Evolutionary conservation across 2,888 invertebrate genomes (phyloP).

Genomic region (Euphydryas editha): DNA sequence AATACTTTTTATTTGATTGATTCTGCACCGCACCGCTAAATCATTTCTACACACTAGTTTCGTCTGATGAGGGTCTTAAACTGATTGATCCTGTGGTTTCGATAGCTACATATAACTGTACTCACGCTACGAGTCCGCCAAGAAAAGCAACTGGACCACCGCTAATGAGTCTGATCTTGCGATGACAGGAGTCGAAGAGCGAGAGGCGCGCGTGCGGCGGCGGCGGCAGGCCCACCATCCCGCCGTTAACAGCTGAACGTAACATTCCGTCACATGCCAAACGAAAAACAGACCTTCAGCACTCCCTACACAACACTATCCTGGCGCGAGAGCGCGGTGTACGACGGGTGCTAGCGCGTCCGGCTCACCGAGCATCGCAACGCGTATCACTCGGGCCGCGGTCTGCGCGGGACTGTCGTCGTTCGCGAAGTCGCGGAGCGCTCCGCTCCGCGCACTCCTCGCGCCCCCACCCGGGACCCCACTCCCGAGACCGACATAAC

Average conservation of each 20-base stretch:
- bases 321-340: conserved; percentile 60
- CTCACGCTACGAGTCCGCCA: conserved; percentile 89
- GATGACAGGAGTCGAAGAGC: conserved; percentile 88
- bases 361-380: conserved; percentile 84
- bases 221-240: conserved; percentile 67
- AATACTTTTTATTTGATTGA: not conserved
- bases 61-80: not conserved
- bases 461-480: conserved; percentile 31
- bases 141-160: conserved; percentile 86
- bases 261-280: conserved; percentile 56
- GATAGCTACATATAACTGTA: conserved; percentile 34
- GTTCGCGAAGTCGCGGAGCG: conserved; percentile 43
- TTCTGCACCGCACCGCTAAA: too few species aligned
- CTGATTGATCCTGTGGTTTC: not conserved
- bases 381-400: conserved; percentile 63
- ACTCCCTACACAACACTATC: conserved; percentile 55
- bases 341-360: conserved; percentile 65
- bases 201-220: conserved; percentile 84
- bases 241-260: conserved; percentile 79
- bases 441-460: conserved; percentile 40
- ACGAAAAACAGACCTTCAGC: conserved; percentile 25
- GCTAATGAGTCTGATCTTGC: conserved; percentile 88
- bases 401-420: conserved; percentile 78
- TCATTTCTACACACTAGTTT: too few species aligned
- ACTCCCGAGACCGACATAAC: conserved; percentile 23